Evolutionary conservation across 2,113 vertebrate species (phyloP).

Genomic region (Serinus canaria): DNA sequence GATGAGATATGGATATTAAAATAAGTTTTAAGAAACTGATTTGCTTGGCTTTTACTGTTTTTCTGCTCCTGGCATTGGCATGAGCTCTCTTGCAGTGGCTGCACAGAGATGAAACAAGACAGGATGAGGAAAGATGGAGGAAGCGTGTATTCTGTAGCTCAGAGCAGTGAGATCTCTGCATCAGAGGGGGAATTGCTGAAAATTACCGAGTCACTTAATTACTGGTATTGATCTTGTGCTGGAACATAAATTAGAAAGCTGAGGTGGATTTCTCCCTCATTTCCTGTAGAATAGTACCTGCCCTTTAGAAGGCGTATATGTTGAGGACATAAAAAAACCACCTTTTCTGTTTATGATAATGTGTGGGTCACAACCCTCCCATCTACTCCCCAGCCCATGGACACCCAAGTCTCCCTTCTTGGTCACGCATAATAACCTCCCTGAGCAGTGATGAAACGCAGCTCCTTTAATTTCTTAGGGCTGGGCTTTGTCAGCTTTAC

Average conservation of each 20-base stretch:
- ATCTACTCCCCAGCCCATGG: fast-evolving
- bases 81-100: neutral
- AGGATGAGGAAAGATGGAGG: neutral
- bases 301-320: neutral
- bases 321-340: neutral
- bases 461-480: neutral
- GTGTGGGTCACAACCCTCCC: neutral
- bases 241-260: neutral
- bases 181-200: fast-evolving
- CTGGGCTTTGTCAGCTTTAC: neutral
- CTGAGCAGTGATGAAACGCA: fast-evolving
- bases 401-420: fast-evolving
- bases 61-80: neutral
- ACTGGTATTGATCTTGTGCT: neutral
- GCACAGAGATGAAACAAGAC: fast-evolving
- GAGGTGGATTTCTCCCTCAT: neutral
- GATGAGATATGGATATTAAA: constrained; percentile 75
- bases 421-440: neutral
- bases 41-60: constrained; percentile 56
- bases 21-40: constrained; percentile 76
- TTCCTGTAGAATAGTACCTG: neutral
- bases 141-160: neutral
- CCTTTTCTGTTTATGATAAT: neutral
- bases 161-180: neutral
- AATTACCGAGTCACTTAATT: neutral